A percentile compares a stretch with the other conserved stretches of the same genome.
These are phyloP conservation scores for Thelaira solivaga DNA, from an alignment of 2,888 invertebrate species.

Conservation along the genomic window DNA sequence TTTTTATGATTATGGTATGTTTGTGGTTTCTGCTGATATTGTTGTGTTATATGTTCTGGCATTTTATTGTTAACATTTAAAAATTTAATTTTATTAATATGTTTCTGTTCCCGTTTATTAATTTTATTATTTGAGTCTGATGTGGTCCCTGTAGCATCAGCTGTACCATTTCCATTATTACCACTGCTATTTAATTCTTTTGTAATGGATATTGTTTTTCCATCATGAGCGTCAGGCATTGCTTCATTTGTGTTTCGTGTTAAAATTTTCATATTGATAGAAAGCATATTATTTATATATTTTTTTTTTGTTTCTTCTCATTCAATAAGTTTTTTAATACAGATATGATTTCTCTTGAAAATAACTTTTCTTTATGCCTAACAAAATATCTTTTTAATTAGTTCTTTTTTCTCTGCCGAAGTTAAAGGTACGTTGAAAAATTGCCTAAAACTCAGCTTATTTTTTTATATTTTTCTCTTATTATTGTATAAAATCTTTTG, in stretches of 20 bases:
- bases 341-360: conserved; percentile 9
- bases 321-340: too few relatives aligned
- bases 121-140: conserved; percentile 31
- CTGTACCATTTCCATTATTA: background rate
- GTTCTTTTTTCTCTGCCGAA: conserved; percentile 16
- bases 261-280: conserved; percentile 71
- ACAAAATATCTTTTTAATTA: too few relatives aligned
- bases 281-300: conserved; percentile 57
- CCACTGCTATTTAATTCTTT: conserved; percentile 48
- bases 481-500: background rate
- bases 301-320: background rate
- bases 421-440: conserved; percentile 57
- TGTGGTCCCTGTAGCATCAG: background rate
- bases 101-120: conserved; percentile 57
- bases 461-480: conserved; percentile 16
- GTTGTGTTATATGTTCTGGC: conserved; percentile 51
- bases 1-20: conserved; percentile 52
- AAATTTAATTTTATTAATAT: conserved; percentile 54
- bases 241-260: conserved; percentile 63
- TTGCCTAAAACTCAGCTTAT: conserved; percentile 50
- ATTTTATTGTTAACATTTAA: conserved; percentile 41
- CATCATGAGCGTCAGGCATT: conserved; percentile 10
- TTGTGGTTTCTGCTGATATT: conserved; percentile 31
- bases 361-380: background rate
- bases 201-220: conserved; percentile 56